Conservation (phyloP, 1,140 invertebrate genomes). For the Lepidurus packardi region DNA sequence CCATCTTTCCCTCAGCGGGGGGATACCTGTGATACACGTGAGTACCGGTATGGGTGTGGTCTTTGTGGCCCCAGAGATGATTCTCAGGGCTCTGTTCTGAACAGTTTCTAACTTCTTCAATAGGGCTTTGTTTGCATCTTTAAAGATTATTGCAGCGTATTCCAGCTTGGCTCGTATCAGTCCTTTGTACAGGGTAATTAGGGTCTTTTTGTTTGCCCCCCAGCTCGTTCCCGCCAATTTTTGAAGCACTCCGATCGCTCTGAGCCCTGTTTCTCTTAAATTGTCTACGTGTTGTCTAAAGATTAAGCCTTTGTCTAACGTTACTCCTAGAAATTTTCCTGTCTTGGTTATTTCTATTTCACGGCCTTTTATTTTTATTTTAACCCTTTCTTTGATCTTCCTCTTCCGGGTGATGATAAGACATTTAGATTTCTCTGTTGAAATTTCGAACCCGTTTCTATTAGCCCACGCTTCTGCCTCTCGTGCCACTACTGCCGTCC, state of each 20-base stretch:
- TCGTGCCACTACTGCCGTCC: neutral
- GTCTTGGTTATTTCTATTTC: neutral
- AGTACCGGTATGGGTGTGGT: too few species aligned
- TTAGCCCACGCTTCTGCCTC: neutral
- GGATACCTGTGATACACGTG: neutral
- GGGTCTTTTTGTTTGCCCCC: neutral
- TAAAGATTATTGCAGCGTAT: neutral
- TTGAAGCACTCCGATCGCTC: neutral
- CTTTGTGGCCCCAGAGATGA: neutral
- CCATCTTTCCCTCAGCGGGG: neutral
- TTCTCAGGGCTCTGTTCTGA: neutral
- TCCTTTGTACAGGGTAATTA: neutral
- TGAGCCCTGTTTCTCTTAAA: neutral
- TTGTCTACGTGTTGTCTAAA: neutral
- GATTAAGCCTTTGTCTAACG: neutral
- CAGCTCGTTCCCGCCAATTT: neutral
- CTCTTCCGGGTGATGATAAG: neutral
- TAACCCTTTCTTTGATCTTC: neutral
- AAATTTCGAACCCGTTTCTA: neutral
- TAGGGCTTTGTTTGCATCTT: neutral
- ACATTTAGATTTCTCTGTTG: neutral
- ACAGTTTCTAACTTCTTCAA: neutral
- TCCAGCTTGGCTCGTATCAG: neutral
- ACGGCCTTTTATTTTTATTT: neutral
- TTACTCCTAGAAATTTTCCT: neutral